Conservation (phyloP, 2,797 vertebrate genomes). For the Limnodromus scolopaceus region DNA sequence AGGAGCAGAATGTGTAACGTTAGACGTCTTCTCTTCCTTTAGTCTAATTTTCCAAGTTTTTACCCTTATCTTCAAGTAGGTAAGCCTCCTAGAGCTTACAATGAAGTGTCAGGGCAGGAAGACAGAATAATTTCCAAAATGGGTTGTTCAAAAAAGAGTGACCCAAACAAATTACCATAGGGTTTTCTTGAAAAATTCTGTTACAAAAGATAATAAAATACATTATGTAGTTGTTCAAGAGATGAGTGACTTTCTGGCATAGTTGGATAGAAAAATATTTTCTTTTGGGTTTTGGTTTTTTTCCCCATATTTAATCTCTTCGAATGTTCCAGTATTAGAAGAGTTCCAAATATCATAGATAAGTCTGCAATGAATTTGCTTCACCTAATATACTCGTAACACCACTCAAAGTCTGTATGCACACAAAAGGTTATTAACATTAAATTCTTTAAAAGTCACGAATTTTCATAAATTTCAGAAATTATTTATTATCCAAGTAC, state of each 20-base stretch:
- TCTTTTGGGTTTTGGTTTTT: background rate
- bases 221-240: background rate
- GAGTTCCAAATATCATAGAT: background rate
- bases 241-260: background rate
- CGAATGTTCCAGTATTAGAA: background rate
- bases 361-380: background rate
- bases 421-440: background rate
- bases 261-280: background rate
- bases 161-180: background rate
- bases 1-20: background rate
- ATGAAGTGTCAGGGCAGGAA: background rate
- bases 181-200: background rate
- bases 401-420: background rate
- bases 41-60: background rate
- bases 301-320: background rate
- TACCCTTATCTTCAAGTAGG: background rate
- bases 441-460: background rate
- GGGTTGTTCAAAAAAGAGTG: background rate
- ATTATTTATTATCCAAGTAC: background rate
- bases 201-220: background rate
- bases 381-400: background rate
- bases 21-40: background rate
- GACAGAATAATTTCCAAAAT: background rate
- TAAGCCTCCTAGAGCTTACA: background rate
- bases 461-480: background rate